Evolutionary conservation across 2,797 vertebrate species (phyloP).

Genomic region (Macropus fuliginosus): DNA sequence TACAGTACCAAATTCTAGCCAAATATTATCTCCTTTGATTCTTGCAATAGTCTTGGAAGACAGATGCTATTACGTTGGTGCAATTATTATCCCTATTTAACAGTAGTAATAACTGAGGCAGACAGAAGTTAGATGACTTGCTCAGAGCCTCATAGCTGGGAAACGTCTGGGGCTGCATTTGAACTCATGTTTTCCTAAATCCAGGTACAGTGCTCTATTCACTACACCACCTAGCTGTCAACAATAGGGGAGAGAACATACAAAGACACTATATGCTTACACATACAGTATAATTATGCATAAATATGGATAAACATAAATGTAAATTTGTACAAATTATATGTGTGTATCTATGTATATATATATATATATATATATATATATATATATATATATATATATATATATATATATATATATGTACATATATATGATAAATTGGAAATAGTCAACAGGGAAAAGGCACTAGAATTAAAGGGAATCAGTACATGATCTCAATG

Average conservation of each 20-base stretch:
- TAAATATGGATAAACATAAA: background rate
- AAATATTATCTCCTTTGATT: background rate
- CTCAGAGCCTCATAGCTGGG: background rate
- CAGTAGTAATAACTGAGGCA: background rate
- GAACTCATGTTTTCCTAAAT: background rate
- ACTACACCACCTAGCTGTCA: background rate
- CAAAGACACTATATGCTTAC: background rate
- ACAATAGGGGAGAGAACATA: background rate
- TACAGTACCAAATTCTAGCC: background rate
- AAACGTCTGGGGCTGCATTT: background rate
- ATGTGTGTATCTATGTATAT: too few species aligned
- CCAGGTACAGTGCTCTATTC: background rate
- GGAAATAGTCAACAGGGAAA: too few species aligned
- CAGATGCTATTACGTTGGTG: background rate
- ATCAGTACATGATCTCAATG: background rate
- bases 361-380: too few species aligned
- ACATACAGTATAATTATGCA: background rate
- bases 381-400: too few species aligned
- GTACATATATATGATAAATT: too few species aligned
- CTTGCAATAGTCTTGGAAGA: background rate
- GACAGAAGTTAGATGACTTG: background rate
- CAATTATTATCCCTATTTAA: background rate
- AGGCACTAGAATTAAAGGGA: too few species aligned
- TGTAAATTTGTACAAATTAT: background rate
- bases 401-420: too few species aligned